Conservation (phyloP, 2,113 vertebrate genomes). For the Arvicanthis niloticus region DNA sequence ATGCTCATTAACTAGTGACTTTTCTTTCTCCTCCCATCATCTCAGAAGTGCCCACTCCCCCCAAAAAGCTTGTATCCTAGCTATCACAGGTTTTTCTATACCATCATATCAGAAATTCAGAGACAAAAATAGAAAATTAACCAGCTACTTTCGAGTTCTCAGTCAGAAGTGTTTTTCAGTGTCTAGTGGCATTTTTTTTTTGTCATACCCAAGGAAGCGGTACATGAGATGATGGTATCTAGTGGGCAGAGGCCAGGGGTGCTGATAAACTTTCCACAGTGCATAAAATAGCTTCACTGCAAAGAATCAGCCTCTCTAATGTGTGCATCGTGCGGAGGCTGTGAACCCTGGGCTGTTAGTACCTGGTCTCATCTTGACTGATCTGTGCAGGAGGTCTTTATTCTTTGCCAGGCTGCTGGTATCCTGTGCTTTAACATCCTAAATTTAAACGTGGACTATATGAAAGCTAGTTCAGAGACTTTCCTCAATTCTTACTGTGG, state of each 20-base stretch:
- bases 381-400: neutral
- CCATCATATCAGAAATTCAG: neutral
- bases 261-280: neutral
- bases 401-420: neutral
- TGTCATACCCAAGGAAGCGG: neutral
- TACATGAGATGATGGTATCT: neutral
- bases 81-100: neutral
- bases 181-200: neutral
- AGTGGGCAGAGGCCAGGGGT: neutral
- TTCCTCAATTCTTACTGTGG: conserved; percentile 40
- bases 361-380: neutral
- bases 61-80: neutral
- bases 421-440: neutral
- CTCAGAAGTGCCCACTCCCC: neutral
- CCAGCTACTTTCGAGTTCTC: neutral
- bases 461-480: conserved; percentile 49
- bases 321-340: neutral
- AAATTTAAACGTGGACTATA: conserved; percentile 53
- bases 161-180: neutral
- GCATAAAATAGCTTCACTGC: neutral
- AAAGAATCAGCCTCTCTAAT: neutral
- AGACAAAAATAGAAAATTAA: neutral
- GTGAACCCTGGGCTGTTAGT: neutral
- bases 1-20: too few species aligned
- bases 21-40: neutral